Evolutionary conservation across 2,888 invertebrate genomes (phyloP), one percentile per base, ranked within the genome.

Genomic region (Apantesis nais): DNA sequence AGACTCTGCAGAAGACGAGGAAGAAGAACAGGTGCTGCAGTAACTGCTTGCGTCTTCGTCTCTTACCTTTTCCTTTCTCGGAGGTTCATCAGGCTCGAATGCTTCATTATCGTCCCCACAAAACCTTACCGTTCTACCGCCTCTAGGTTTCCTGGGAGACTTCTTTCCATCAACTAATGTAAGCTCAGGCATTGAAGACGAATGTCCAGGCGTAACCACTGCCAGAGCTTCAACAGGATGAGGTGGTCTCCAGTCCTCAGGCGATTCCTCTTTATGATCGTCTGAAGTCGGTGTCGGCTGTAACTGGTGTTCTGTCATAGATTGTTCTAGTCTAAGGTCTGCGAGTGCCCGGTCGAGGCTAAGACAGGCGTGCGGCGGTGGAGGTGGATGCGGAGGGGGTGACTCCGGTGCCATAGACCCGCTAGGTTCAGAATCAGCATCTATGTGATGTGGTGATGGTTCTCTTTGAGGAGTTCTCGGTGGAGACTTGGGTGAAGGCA

Each of bases 21-120:
- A 98, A 0, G 98, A 98, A 78, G 99, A 99, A 22, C 99, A 98
- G 60, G 98, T 98, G 90, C 98, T 99, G 86, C 97, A 97, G 88
- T 97, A 94, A 87, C 98, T 98, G 79, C 96, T 97, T 16, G 96
- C 96, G 85, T 97, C 97, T 11, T 97, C 97, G 64, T 96, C 96
- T 66, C 93, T 76, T 14, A 83, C 85, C 78, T 86, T 89, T 73
- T 90, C 90, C 75, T 88, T 86, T 74, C 92, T 87, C 39, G 81
- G 81, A 14, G 90, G 92, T 72, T 93, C 93, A 76, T 94, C 95
- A 0, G 94, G 94, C 73, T 94, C 94, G 74, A 94, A 94, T 0
- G 94, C 94, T 74, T 90, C 92, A 74, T 94, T 94, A 73, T 94
- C 94, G 80, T 95, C 90, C n/a, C 93, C 92, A 84, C 95, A 87